Evolutionary conservation across 2,113 vertebrate species (phyloP), one percentile per base, ranked within the genome.

Genomic region (Suncus etruscus): DNA sequence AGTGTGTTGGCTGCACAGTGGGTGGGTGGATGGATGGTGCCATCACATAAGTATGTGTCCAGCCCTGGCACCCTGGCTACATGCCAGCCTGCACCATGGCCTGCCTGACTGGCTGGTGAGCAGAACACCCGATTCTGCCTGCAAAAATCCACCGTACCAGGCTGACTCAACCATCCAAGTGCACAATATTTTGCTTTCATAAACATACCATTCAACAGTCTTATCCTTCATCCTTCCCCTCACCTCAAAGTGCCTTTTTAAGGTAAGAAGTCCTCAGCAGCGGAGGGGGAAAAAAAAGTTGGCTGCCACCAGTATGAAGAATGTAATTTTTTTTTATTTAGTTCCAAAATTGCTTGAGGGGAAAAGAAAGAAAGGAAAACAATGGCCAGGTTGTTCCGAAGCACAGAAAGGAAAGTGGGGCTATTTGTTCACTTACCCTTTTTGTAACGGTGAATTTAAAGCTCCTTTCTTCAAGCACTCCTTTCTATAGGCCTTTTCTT

Each of bases 321-420:
- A 69, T 65, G 70, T 69, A 54, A 54, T 39, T 68, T 81, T 87
- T 81, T 87, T 88, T 65, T 76, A 78, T 54, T 89, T 76, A 32
- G 89, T 12, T 86, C 39, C 74, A 89, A 89, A 89, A 92, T 69
- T 80, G 74, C 81, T 89, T 47, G 54, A 75, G 80, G 15, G 16
- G 4, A 14, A 29, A 51, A 68, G 12, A 50, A 63, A 63, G 32
- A 31, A 69, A 61, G 6, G 48, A 66, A 91, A 85, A 78, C 31
- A 69, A 78, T 27, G 31, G 61, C 29, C 27, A 65, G 25, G 58
- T 65, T 82, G 65, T 73, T 78, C 39, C 6, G 48, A 48, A 39
- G 39, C 6, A 45, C 6, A 11, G 6, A 65, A 3, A 58, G 20
- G 27, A 75, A 4, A 15, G 11, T 20, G 20, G 24, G 68, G 20